Percentiles rank a stretch among this genome's conserved stretches.
Conservation (phyloP, 1,140 invertebrate genomes). For the Trachymyrmex septentrionalis region DNA sequence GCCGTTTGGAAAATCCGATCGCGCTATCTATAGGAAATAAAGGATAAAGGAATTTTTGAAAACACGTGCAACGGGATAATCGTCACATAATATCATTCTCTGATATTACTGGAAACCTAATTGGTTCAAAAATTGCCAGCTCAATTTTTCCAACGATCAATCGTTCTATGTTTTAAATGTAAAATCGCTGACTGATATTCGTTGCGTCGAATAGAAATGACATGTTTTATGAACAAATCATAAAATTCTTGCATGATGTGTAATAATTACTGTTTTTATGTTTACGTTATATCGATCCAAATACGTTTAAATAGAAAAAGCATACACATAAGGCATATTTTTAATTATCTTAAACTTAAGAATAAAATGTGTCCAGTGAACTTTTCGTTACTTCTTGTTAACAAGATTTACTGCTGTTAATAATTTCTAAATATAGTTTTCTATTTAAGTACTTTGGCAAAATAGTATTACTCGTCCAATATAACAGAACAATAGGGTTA, state of each 20-base stretch:
- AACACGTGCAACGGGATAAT: neutral
- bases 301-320: neutral
- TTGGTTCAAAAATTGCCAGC: slow-evolving; percentile 51
- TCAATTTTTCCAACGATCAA: slow-evolving; percentile 69
- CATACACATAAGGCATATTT: neutral
- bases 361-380: neutral
- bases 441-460: neutral
- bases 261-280: neutral
- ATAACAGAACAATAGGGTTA: slow-evolving; percentile 1
- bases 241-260: neutral
- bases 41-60: neutral
- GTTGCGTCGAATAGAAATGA: neutral
- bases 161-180: slow-evolving; percentile 15
- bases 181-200: neutral
- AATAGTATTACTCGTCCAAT: neutral
- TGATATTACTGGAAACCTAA: slow-evolving; percentile 61
- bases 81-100: slow-evolving; percentile 36
- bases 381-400: neutral
- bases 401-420: neutral
- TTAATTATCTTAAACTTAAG: neutral
- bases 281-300: neutral
- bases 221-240: neutral
- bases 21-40: neutral
- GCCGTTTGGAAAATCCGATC: slow-evolving; percentile 26
- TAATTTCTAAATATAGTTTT: neutral